A percentile compares a stretch with the other conserved stretches of the same genome.
phyloP scores from a whole-genome alignment of 2,888 invertebrate genomes.

The Pyrrhosoma nymphula region DNA sequence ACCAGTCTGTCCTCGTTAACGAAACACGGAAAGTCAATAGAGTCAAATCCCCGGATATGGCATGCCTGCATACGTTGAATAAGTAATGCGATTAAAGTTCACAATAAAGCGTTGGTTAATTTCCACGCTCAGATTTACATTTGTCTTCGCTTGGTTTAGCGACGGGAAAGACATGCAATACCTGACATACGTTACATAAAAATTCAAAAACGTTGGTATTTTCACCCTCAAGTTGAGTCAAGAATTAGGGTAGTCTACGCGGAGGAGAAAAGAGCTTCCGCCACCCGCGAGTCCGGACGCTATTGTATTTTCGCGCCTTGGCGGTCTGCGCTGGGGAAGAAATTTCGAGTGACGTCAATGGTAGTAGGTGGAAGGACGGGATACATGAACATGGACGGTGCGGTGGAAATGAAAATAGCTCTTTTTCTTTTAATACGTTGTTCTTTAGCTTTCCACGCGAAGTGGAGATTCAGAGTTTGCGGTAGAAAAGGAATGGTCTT shows the following conservation, averaged over 20 bases:
- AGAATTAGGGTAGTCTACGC: not conserved
- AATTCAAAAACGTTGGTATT: too few relatives aligned
- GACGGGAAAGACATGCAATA: too few relatives aligned
- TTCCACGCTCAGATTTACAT: too few relatives aligned
- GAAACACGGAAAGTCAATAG: too few relatives aligned
- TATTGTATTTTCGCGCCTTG: not conserved
- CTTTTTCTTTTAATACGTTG: not conserved
- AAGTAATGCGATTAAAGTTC: too few relatives aligned
- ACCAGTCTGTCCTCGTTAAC: too few relatives aligned
- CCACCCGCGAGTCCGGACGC: not conserved
- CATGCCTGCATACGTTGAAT: too few relatives aligned
- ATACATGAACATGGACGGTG: not conserved
- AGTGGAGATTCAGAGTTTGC: not conserved
- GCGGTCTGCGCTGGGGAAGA: not conserved
- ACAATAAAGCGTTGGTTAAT: too few relatives aligned
- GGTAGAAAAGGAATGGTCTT: not conserved
- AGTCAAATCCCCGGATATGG: too few relatives aligned
- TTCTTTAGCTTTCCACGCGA: constrained; percentile 1
- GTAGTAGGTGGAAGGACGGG: too few relatives aligned
- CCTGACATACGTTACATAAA: too few relatives aligned
- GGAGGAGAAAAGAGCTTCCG: not conserved
- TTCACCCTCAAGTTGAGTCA: not conserved
- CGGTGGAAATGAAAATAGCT: not conserved
- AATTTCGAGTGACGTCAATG: not conserved
- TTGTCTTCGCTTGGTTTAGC: too few relatives aligned